Conservation (phyloP, 1,140 invertebrate species). For the Leptinotarsa texana region DNA sequence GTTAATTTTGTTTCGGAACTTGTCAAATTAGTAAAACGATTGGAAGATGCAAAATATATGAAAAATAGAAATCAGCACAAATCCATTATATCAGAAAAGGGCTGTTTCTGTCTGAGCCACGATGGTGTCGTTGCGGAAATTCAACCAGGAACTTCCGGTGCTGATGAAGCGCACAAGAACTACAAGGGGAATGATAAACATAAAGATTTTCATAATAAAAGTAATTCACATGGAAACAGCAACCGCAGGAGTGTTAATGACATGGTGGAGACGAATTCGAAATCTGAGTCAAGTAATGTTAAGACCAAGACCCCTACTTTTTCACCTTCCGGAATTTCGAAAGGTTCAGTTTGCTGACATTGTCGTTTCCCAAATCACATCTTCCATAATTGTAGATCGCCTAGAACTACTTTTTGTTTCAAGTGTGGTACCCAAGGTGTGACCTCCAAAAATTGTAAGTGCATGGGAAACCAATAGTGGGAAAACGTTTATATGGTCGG, state of each 20-base stretch:
- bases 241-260: no score
- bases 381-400: background rate
- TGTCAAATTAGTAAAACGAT: background rate
- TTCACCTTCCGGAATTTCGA: no score
- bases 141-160: background rate
- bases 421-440: background rate
- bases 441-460: background rate
- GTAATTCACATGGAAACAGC: no score
- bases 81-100: background rate
- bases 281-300: no score
- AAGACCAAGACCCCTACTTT: no score
- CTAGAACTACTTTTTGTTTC: background rate
- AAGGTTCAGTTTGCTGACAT: background rate
- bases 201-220: no score
- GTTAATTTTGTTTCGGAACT: background rate
- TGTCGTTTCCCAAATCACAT: background rate
- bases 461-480: background rate
- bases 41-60: background rate
- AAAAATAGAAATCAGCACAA: background rate
- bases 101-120: background rate
- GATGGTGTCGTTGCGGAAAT: background rate
- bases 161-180: no score
- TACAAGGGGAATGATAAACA: no score
- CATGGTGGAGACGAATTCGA: no score
- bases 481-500: background rate